phyloP scores from a whole-genome alignment of 30 jellyfish, hydroid and myxozoan species.

The Aurelia aurita region DNA sequence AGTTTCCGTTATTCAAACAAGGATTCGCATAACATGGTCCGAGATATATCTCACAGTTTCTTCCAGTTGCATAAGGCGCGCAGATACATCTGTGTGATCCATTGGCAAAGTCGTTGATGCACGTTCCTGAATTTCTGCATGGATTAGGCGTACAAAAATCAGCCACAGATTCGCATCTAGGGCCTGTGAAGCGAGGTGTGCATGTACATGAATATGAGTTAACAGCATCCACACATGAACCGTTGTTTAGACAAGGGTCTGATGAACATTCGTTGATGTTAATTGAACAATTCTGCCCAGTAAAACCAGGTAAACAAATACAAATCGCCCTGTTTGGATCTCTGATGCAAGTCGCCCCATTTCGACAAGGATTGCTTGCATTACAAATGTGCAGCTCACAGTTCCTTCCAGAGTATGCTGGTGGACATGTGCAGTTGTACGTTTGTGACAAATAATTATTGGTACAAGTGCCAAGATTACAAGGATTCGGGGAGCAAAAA shows the following conservation, averaged over 20 bases:
- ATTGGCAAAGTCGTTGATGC: conserved; percentile 49
- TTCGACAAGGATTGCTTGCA: conserved; percentile 58
- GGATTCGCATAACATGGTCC: conserved; percentile 82
- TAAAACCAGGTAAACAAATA: conserved; percentile 73
- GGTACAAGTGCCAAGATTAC: conserved; percentile 83
- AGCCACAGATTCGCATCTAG: conserved; percentile 54
- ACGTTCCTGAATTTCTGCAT: conserved; percentile 70
- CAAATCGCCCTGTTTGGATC: conserved; percentile 42
- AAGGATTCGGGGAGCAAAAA: conserved; percentile 73
- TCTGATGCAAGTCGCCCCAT: conserved; percentile 79
- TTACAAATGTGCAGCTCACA: conserved; percentile 71
- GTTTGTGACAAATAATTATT: conserved; percentile 30
- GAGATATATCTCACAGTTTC: conserved; percentile 71
- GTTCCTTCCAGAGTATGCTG: conserved; percentile 54
- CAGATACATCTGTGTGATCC: conserved; percentile 77
- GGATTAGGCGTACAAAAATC: conserved; percentile 78
- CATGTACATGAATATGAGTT: conserved; percentile 70
- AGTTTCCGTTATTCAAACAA: conserved; percentile 67
- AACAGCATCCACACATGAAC: conserved; percentile 70
- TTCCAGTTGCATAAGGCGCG: conserved; percentile 70
- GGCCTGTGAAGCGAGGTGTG: conserved; percentile 69
- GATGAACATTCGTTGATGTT: conserved; percentile 83
- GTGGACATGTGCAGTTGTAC: conserved; percentile 69
- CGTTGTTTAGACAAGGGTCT: conserved; percentile 83
- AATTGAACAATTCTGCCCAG: conserved; percentile 85